phyloP scores from a whole-genome alignment of 2,113 vertebrate genomes.

The Thryonomys swinderianus region DNA sequence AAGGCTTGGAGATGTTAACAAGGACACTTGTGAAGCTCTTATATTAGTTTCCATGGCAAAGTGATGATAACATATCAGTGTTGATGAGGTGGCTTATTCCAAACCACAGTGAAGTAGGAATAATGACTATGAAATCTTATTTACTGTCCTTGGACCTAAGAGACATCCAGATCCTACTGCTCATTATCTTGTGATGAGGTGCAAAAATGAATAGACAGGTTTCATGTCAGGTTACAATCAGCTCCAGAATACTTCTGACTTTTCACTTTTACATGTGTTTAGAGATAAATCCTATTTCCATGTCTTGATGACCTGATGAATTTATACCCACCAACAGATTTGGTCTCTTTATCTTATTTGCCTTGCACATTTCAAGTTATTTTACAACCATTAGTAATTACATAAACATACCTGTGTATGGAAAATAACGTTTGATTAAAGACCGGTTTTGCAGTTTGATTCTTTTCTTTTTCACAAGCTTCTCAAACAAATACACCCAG shows the following conservation, averaged over 20 bases:
- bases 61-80: neutral
- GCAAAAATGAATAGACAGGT: neutral
- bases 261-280: neutral
- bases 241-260: neutral
- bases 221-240: neutral
- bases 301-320: neutral
- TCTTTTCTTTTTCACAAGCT: neutral
- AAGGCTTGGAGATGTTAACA: neutral
- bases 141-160: neutral
- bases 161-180: neutral
- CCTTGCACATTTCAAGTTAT: neutral
- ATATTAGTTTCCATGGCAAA: neutral
- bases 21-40: neutral
- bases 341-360: neutral
- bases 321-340: neutral
- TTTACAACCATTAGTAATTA: neutral
- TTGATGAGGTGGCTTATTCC: neutral
- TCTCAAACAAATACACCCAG: neutral
- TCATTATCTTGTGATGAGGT: neutral
- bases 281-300: neutral
- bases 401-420: neutral
- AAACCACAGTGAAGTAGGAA: neutral
- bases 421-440: neutral
- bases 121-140: neutral
- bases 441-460: neutral